A percentile compares a stretch with the other conserved stretches of the same genome.
phyloP scores from a whole-genome alignment of 2,797 vertebrate species.

The Enteromius paludinosus region DNA sequence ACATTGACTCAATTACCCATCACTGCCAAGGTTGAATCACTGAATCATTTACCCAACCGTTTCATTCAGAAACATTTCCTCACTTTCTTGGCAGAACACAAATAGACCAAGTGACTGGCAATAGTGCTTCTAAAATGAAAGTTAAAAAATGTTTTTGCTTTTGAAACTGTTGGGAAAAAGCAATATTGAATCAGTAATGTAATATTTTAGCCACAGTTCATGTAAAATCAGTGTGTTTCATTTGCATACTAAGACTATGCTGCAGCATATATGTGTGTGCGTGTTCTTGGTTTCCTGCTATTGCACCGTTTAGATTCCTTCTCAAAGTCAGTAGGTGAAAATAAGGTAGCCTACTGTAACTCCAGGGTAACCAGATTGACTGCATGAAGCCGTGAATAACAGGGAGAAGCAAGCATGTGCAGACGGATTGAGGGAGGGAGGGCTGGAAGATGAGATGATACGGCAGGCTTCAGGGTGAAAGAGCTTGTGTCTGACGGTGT shows the following conservation, averaged over 20 bases:
- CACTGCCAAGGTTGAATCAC: neutral
- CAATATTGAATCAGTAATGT: neutral
- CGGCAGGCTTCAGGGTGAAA: conserved; percentile 13
- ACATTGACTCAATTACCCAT: neutral
- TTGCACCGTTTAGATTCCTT: neutral
- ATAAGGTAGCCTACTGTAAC: neutral
- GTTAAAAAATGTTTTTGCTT: neutral
- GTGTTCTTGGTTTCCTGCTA: neutral
- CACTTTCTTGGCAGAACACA: neutral
- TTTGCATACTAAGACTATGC: neutral
- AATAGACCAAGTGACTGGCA: neutral
- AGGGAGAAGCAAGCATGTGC: neutral
- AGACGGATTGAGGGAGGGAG: conserved; percentile 3
- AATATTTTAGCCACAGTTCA: neutral
- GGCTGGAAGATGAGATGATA: conserved; percentile 11
- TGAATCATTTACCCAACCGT: neutral
- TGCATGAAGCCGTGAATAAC: conserved; percentile 4
- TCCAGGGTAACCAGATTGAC: neutral
- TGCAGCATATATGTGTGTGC: neutral
- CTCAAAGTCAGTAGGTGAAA: conserved; percentile 25
- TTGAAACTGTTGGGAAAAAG: neutral
- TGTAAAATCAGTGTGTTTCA: neutral
- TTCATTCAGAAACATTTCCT: neutral
- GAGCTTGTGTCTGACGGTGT: neutral
- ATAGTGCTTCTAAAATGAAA: neutral